phyloP scores from a whole-genome alignment of 2,113 vertebrate genomes.

The Chamaetylas fuelleborni region DNA sequence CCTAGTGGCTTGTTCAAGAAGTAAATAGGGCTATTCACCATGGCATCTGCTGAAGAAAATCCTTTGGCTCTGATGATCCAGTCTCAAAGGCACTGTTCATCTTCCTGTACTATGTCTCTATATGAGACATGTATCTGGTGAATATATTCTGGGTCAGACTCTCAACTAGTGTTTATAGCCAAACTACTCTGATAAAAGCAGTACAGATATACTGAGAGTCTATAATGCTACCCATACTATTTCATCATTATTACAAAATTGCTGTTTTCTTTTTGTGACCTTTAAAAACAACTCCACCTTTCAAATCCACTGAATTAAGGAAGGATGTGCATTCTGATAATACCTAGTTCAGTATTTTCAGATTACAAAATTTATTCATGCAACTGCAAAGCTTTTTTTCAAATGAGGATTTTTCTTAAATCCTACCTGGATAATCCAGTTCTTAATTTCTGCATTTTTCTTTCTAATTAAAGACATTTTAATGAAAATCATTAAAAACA shows the following conservation, averaged over 20 bases:
- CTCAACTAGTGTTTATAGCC: not conserved
- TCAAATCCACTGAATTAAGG: not conserved
- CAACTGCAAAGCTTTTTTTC: not conserved
- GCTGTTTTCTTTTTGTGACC: not conserved
- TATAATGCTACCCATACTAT: not conserved
- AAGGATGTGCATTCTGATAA: not conserved
- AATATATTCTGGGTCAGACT: not conserved
- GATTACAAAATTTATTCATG: not conserved
- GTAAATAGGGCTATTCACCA: not conserved
- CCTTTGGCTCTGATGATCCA: not conserved
- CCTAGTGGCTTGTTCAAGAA: not conserved
- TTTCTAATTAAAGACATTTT: not conserved
- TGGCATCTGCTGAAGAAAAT: not conserved
- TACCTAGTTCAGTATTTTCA: not conserved
- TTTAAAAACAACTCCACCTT: not conserved
- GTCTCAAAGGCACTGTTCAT: not conserved
- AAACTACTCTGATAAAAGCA: not conserved
- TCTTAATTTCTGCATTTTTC: slow-evolving; percentile 4
- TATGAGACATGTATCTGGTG: not conserved
- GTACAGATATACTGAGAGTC: not conserved
- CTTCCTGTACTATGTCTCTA: not conserved
- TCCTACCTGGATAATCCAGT: not conserved
- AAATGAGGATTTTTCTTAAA: slow-evolving; percentile 4
- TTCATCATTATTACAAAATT: not conserved
- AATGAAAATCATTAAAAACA: not conserved